These are phyloP conservation scores for Catharus fuscescens DNA, from an alignment of 2,113 vertebrate genomes.

Conservation along the genomic window DNA sequence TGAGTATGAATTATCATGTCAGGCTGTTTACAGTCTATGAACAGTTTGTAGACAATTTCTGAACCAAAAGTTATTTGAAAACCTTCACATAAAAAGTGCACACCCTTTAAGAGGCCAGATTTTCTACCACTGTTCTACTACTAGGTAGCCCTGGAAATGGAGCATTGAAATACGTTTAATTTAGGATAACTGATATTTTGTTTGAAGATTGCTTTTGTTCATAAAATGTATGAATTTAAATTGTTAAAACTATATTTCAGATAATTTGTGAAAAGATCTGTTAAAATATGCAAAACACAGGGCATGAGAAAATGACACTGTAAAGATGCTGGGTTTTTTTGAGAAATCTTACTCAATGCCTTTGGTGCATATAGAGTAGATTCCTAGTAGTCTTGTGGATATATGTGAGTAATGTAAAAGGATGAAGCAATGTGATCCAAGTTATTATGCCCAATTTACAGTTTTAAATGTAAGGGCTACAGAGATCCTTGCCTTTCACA, in stretches of 20 bases:
- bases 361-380: background rate
- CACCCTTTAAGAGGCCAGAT: background rate
- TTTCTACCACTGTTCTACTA: background rate
- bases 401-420: background rate
- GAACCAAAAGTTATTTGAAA: background rate
- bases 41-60: background rate
- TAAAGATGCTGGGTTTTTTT: background rate
- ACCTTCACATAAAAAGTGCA: background rate
- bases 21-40: background rate
- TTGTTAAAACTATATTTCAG: background rate
- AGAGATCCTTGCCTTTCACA: background rate
- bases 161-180: background rate
- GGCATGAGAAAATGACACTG: background rate
- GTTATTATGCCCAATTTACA: rapidly evolving
- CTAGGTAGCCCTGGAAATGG: background rate
- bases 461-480: background rate
- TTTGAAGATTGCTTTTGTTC: background rate
- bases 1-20: background rate
- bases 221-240: rapidly evolving
- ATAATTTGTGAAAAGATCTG: background rate
- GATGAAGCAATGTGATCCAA: background rate
- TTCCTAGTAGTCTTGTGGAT: background rate
- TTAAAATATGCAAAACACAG: background rate
- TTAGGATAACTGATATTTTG: background rate
- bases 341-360: background rate